Percentiles rank a stretch among this genome's conserved stretches.
These are phyloP conservation scores for Sycophila sp. DNA, from an alignment of 1,140 invertebrate genomes.

Conservation along the genomic window DNA sequence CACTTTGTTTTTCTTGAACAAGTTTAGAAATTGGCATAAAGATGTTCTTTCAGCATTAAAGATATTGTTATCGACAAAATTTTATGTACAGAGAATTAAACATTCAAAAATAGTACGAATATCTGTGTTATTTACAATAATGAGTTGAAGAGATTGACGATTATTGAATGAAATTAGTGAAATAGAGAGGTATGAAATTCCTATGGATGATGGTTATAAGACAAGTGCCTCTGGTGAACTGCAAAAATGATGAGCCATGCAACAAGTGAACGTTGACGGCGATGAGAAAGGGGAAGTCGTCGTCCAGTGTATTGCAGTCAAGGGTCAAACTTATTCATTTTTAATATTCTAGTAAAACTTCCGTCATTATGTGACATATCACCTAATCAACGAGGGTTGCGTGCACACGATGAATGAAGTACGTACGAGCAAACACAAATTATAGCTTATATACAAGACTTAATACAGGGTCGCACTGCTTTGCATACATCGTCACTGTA, in stretches of 20 bases:
- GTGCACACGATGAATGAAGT: constrained; percentile 24
- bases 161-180: constrained; percentile 40
- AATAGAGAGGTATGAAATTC: constrained; percentile 36
- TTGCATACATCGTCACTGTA: constrained; percentile 6
- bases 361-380: not conserved
- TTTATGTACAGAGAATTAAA: constrained; percentile 22
- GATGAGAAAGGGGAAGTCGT: constrained; percentile 10
- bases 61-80: constrained; percentile 2
- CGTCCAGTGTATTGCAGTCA: not conserved
- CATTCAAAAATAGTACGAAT: constrained; percentile 6
- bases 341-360: not conserved
- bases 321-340: not conserved
- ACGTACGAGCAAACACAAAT: not conserved
- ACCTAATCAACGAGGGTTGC: not conserved
- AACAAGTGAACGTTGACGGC: constrained; percentile 41
- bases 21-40: not conserved
- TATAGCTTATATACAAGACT: constrained; percentile 27
- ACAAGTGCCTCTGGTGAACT: constrained; percentile 39
- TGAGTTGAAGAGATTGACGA: not conserved
- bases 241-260: constrained; percentile 50
- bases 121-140: constrained; percentile 30
- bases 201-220: constrained; percentile 42
- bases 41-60: constrained; percentile 8
- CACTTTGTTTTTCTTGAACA: too few relatives aligned
- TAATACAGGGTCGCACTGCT: not conserved